Percentiles rank a stretch among this genome's conserved stretches.
Conservation (phyloP, 2,113 vertebrate genomes). For the Drymodes brunneopygia region DNA sequence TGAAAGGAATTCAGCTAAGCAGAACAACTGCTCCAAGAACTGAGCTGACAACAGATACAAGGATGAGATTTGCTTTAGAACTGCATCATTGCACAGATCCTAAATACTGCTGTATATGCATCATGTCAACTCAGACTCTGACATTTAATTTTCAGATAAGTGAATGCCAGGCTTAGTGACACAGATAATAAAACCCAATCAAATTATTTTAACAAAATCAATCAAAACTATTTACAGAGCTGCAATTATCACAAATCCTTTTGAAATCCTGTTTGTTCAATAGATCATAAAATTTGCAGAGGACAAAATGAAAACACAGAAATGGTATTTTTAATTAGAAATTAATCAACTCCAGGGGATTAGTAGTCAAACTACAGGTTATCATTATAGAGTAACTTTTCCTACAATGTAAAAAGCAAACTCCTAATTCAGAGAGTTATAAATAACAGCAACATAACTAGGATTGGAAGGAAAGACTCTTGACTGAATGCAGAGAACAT, state of each 20-base stretch:
- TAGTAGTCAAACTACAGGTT: conserved; percentile 38
- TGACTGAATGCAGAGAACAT: background rate
- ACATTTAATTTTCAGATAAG: background rate
- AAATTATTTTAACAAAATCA: background rate
- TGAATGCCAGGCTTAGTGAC: background rate
- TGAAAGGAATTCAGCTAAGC: background rate
- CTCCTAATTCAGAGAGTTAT: conserved; percentile 26
- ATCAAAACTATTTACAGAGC: background rate
- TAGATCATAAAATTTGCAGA: background rate
- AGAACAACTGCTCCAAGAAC: background rate
- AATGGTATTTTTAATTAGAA: conserved; percentile 30
- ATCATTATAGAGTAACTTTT: conserved; percentile 3
- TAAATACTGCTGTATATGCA: background rate
- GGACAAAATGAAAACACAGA: background rate
- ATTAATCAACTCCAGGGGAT: background rate
- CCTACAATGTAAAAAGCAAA: background rate
- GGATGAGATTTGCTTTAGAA: background rate
- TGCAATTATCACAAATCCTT: conserved; percentile 3
- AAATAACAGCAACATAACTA: background rate
- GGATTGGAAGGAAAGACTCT: background rate
- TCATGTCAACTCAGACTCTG: background rate
- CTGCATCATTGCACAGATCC: background rate
- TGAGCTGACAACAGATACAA: background rate
- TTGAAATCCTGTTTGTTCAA: background rate
- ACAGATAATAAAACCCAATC: background rate